Evolutionary conservation across 2,113 vertebrate genomes (phyloP), one percentile per base, ranked within the genome.

Genomic region (Axis porcinus): DNA sequence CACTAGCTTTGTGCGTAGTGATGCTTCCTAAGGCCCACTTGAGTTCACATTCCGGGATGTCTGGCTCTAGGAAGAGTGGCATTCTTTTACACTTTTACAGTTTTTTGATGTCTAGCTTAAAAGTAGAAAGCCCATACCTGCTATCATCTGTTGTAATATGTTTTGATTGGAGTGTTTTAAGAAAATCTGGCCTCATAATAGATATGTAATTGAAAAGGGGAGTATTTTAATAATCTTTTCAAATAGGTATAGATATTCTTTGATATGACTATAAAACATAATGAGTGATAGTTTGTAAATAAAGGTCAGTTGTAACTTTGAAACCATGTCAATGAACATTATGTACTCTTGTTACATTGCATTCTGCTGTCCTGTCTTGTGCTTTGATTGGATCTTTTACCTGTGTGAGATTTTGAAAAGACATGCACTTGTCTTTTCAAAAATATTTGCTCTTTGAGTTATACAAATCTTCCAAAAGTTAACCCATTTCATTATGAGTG

Each of bases 211-310:
- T 96, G 87, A n/a, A 91, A 95, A 89, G 78, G 45, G 16, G 87
- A 86, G 15, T 95, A 82, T 88, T 96, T 97, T 95, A 86, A 81
- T 92, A 82, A 62, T 91, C 33, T 93, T 95, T 95, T 54, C 55
- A 97, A 45, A 76, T 87, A 91, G 64, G 84, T 76, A 8, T 7
- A 12, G 6, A n/a, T 93, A 82, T 88, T 87, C 55, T 92, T 89
- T 92, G 86, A 93, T 89, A 30, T 3, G 78, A 54, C 40, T 83
- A 12, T 82, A 94, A 93, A 95, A 89, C 55, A 82, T 89, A 55
- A 67, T 16, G 76, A 58, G 21, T 88, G 33, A 40, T 78, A 52
- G 33, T 93, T 95, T 78, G 54, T 74, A 43, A 70, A 97, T 82
- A 89, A 70, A 97, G 67, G 7, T 94, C 14, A 82, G 2, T 89